phyloP scores from a whole-genome alignment of 1,140 invertebrate species.

The Mesaphorura yosii region DNA sequence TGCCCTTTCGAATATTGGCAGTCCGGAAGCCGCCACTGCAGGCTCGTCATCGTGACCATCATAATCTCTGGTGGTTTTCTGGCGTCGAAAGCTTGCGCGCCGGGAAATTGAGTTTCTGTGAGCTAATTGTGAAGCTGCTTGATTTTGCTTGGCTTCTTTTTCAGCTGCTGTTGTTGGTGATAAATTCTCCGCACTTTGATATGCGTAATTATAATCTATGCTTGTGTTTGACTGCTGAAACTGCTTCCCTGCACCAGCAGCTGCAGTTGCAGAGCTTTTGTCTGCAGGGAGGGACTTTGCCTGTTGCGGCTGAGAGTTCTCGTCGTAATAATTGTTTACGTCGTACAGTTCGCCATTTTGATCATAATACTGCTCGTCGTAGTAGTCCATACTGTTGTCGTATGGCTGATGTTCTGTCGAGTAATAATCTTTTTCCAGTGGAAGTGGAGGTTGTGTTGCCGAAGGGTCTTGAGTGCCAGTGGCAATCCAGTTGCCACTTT shows the following conservation, averaged over 20 bases:
- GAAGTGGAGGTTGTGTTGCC: not conserved
- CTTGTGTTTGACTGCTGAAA: conserved; percentile 23
- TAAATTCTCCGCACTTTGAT: conserved; percentile 32
- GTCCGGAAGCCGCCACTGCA: too few relatives aligned
- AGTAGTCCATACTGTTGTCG: conserved; percentile 20
- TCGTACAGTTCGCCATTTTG: conserved; percentile 11
- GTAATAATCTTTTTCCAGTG: not conserved
- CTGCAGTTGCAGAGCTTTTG: not conserved
- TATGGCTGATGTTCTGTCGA: not conserved
- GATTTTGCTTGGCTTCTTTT: not conserved
- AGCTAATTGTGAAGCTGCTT: not conserved
- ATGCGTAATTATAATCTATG: conserved; percentile 32
- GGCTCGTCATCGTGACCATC: conserved; percentile 1
- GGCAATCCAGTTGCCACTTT: conserved; percentile 22
- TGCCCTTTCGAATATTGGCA: conserved; percentile 5
- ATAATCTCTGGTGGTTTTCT: conserved; percentile 30
- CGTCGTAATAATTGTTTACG: conserved; percentile 1
- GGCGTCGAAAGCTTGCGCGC: conserved; percentile 27
- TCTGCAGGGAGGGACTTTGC: not conserved
- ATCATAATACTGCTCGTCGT: conserved; percentile 8
- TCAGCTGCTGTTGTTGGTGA: conserved; percentile 8
- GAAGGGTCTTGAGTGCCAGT: not conserved
- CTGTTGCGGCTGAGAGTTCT: not conserved
- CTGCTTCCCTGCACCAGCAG: not conserved
- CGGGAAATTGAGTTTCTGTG: conserved; percentile 24